Evolutionary conservation across 2,888 invertebrate species (phyloP).

Genomic region (Tachystola acroxantha): DNA sequence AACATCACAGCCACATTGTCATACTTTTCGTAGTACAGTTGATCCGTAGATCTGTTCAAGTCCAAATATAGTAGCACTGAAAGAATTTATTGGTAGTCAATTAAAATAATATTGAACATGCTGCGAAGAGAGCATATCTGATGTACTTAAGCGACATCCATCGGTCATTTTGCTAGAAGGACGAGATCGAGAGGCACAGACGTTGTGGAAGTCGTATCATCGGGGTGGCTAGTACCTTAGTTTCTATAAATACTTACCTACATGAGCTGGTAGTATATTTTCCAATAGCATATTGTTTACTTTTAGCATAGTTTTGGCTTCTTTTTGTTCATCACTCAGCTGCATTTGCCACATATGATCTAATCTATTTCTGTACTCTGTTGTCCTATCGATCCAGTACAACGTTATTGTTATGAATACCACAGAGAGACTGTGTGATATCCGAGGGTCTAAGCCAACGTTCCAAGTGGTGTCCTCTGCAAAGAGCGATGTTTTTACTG

Average conservation of each 20-base stretch:
- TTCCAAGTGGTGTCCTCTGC: constrained; percentile 83
- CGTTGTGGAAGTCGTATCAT: too few relatives aligned
- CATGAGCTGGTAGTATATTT: constrained; percentile 95
- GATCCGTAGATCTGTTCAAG: constrained; percentile 82
- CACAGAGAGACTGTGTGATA: constrained; percentile 86
- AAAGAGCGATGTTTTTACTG: constrained; percentile 75
- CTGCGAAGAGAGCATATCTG: too few relatives aligned
- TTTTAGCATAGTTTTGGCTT: constrained; percentile 90
- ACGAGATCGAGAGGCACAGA: too few relatives aligned
- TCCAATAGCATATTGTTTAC: constrained; percentile 93
- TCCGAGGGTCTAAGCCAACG: constrained; percentile 81
- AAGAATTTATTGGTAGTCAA: constrained; percentile 4
- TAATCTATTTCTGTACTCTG: constrained; percentile 92
- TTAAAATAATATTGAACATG: too few relatives aligned
- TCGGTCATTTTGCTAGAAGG: not conserved
- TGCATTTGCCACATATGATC: constrained; percentile 85
- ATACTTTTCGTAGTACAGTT: constrained; percentile 93
- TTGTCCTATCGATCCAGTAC: constrained; percentile 92
- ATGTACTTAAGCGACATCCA: too few relatives aligned
- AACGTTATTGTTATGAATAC: constrained; percentile 86
- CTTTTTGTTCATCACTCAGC: constrained; percentile 88
- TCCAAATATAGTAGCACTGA: constrained; percentile 89
- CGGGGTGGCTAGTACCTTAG: too few relatives aligned
- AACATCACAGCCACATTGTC: constrained; percentile 96
- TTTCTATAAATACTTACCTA: constrained; percentile 80